A percentile compares a stretch with the other conserved stretches of the same genome.
These are phyloP conservation scores for Ceraclea dissimilis DNA, from an alignment of 2,888 invertebrate species.

Conservation along the genomic window DNA sequence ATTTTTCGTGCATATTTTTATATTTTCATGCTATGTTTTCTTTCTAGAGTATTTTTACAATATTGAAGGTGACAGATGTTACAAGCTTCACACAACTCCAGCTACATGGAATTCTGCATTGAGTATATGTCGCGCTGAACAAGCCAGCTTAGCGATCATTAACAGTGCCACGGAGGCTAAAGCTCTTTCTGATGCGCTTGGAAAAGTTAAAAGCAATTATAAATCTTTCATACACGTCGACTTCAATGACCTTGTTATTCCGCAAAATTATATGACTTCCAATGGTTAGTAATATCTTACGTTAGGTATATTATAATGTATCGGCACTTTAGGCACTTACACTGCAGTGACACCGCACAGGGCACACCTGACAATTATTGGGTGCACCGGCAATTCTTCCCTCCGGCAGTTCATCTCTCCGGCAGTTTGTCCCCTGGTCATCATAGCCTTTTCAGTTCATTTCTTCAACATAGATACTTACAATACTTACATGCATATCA, in stretches of 20 bases:
- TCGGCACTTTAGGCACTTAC: too few relatives aligned
- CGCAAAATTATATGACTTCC: background rate
- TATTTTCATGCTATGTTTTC: background rate
- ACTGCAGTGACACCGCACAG: too few relatives aligned
- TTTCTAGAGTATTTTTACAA: background rate
- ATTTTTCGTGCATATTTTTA: too few relatives aligned
- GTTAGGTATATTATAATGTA: too few relatives aligned
- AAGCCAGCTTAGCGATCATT: constrained; percentile 7
- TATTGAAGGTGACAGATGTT: constrained; percentile 7
- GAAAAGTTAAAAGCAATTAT: background rate
- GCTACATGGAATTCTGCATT: constrained; percentile 15
- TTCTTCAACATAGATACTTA: too few relatives aligned
- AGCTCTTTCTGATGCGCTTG: background rate
- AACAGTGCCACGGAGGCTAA: constrained; percentile 14
- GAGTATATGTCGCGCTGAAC: constrained; percentile 9
- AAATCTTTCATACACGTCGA: constrained; percentile 5
- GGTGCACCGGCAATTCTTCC: too few relatives aligned
- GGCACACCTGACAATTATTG: too few relatives aligned
- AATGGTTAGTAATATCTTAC: constrained; percentile 1
- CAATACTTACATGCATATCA: too few relatives aligned
- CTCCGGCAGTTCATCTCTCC: too few relatives aligned
- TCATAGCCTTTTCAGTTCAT: too few relatives aligned
- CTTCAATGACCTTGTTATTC: constrained; percentile 11
- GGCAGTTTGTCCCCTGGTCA: too few relatives aligned
- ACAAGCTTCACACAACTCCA: constrained; percentile 16